Conservation (phyloP, 37 sponge, comb jelly and placozoan species). For the Spongilla lacustris region DNA sequence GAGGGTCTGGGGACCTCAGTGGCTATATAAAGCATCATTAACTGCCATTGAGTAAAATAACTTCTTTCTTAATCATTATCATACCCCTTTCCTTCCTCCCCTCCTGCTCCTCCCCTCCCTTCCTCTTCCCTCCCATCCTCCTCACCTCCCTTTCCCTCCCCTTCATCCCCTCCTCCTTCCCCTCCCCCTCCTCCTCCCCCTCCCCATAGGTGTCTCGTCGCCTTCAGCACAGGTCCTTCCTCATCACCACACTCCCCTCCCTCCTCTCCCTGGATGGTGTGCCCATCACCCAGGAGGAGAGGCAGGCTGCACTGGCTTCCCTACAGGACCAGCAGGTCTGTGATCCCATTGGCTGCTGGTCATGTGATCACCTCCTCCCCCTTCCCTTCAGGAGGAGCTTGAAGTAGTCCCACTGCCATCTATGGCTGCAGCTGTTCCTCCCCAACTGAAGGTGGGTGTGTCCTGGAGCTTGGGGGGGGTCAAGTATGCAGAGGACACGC, state of each 20-base stretch:
- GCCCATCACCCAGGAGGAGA: slow-evolving; percentile 59
- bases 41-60: too few species aligned
- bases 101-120: background rate
- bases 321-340: background rate
- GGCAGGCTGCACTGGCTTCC: background rate
- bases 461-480: background rate
- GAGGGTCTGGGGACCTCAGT: too few species aligned
- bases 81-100: background rate
- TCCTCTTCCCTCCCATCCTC: background rate
- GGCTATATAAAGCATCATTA: too few species aligned
- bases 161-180: background rate
- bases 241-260: slow-evolving; percentile 54
- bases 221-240: slow-evolving; percentile 64
- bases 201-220: slow-evolving; percentile 57
- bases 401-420: background rate
- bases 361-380: background rate
- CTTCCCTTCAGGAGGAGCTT: background rate
- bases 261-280: slow-evolving; percentile 77
- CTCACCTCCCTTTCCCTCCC: background rate
- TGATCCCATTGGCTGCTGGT: too few species aligned
- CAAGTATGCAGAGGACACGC: too few species aligned
- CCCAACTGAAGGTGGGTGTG: background rate
- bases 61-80: background rate
- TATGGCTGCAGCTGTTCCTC: slow-evolving; percentile 1
- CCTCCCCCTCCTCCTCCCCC: background rate